Evolutionary conservation across 2,113 vertebrate genomes (phyloP), one percentile per base, ranked within the genome.

Genomic region (Ctenodactylus gundi): DNA sequence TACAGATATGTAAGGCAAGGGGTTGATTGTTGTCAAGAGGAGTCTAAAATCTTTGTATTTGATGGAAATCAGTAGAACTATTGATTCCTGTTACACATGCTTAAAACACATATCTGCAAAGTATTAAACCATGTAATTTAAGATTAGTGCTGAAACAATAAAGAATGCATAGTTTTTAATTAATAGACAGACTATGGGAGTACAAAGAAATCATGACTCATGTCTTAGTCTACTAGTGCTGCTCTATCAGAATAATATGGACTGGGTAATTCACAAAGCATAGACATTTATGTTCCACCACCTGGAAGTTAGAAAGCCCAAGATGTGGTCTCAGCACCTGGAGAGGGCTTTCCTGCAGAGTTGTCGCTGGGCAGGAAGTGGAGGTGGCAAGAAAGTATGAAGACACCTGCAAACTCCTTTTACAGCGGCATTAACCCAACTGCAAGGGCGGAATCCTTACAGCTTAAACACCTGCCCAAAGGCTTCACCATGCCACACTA

Each of bases 111-210:
- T 41, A 10, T 65, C 81, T 75, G 8, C 65, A 72, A 91, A 82
- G 15, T 41, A 53, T 58, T 90, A 87, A 90, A n/a, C 0, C 34
- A 85, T 53, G n/a, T 81, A 60, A 25, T 77, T 85, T 65, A 90
- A 93, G 15, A 65, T 13, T 60, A 73, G 58, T 7, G 65, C 3
- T 53, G 77, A 85, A 90, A 82, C 34, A 70, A 81, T n/a, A 60
- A 67, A 68, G 39, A 73, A 58, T 21, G 18, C 15, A 46, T 25
- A 60, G 51, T 14, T 78, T 83, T 13, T 90, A 90, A 83, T 65
- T 78, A 77, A 78, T 44, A 41, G 21, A 81, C 14, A 9, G 1
- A 78, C 67, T 60, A 65, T 85, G 34, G 13, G 20, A 89, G 8
- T 62, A 75, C 10, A 75, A 89, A 51, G 12, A 67, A 90, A 84